Evolutionary conservation across 1,140 invertebrate genomes (phyloP).

Genomic region (Agrypnia vestita): DNA sequence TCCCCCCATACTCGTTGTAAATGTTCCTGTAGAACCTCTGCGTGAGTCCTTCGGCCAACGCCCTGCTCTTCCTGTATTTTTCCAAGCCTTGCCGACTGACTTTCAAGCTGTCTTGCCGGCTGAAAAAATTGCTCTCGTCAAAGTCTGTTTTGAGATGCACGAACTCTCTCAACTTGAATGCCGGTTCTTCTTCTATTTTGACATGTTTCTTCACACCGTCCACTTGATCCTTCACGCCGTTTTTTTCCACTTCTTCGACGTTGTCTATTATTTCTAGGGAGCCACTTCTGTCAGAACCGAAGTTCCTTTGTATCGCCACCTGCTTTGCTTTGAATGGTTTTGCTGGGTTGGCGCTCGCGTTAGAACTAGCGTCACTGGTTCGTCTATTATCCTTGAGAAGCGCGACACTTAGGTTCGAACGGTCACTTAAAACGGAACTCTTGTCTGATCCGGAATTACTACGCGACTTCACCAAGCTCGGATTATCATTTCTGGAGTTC

Average conservation of each 20-base stretch:
- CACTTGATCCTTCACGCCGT: not conserved
- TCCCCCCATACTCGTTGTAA: conserved; percentile 32
- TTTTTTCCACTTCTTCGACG: not conserved
- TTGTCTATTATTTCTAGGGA: conserved; percentile 24
- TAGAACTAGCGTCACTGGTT: conserved; percentile 30
- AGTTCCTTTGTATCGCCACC: conserved; percentile 20
- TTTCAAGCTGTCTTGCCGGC: conserved; percentile 29
- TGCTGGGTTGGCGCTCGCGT: not conserved
- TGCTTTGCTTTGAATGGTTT: not conserved
- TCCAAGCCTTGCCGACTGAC: conserved; percentile 29
- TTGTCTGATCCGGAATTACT: conserved; percentile 35
- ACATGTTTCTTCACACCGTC: conserved; percentile 24
- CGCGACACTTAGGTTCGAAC: conserved; percentile 1
- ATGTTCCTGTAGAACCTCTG: conserved; percentile 57
- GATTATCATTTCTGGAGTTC: not conserved
- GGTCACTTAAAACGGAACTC: conserved; percentile 30
- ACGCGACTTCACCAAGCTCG: not conserved
- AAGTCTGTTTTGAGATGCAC: conserved; percentile 32
- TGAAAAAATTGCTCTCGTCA: conserved; percentile 5
- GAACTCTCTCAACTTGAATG: conserved; percentile 35
- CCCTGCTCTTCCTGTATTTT: conserved; percentile 52
- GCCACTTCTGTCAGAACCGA: conserved; percentile 21
- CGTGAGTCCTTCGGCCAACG: conserved; percentile 46
- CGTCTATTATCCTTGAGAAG: conserved; percentile 1
- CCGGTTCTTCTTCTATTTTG: conserved; percentile 24